Base-by-base conservation (phyloP, 53 echinoderm and acorn worm genomes). In the Apostichopus leukothele region DNA sequence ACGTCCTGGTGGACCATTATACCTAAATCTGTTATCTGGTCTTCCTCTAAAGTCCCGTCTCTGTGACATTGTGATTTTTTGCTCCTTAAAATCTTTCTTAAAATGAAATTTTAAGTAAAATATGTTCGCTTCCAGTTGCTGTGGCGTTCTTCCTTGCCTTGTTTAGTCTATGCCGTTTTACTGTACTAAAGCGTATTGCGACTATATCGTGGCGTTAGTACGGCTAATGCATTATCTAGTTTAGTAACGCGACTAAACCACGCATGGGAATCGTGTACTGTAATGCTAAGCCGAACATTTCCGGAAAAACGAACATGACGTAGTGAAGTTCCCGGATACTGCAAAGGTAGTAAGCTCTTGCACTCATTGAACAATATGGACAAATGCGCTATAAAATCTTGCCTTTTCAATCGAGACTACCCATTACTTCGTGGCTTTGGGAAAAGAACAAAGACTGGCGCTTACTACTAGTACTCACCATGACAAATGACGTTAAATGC, bases 11-110 rank as follows among this genome's bases (percentile, higher is more conserved):
- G 75, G 75, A 12, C 75, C 59, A 75, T 74, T 87, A 52, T 74
- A 75, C 53, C 88, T 74, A 53, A 87, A 87, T 55, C 88, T 53
- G 25, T 75, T 52, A 57, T 87, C 88, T n/a, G 74, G 88, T 1
- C 88, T 51, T 51, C 88, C 88, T 75, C 88, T 71, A 21, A 74
- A 87, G 51, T 75, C 75, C 12, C 53, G 88, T 57, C 74, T 53
- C 39, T 88, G 55, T 25, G 88, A 23, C 76, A 88, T 75, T 19
- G 12, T 53, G 19, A 13, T 5, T 74, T 53, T 20, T 88, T 7
- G 14, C 55, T 18, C 16, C 11, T 13, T 6, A 71, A 71, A 71
- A 16, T 71, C 20, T 6, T 16, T 13, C 6, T 5, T n/a, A 3
- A n/a, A 6, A 71, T 16, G 20, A 71, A n/a, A 71, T 71, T 19